phyloP scores from a whole-genome alignment of 30 jellyfish, hydroid and myxozoan genomes.

The Chrysaora quinquecirrha region DNA sequence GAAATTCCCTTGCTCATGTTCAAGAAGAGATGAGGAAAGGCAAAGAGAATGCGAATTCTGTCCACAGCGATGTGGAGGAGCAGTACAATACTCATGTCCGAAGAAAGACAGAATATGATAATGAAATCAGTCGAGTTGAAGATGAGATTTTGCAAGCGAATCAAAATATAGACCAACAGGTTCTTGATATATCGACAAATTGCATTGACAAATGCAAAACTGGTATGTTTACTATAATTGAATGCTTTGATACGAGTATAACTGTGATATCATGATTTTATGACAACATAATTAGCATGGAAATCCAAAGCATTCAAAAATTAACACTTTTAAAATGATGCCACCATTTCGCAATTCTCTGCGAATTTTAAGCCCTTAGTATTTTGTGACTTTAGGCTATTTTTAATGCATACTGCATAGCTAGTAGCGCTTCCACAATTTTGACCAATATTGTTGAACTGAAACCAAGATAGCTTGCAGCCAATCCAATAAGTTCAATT shows the following conservation, averaged over 20 bases:
- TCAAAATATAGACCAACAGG: slow-evolving; percentile 2
- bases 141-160: slow-evolving; percentile 1
- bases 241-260: background rate
- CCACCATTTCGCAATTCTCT: too few relatives aligned
- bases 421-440: too few relatives aligned
- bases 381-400: too few relatives aligned
- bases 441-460: too few relatives aligned
- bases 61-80: background rate
- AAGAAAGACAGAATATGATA: background rate
- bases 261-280: too few relatives aligned
- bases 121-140: slow-evolving; percentile 21
- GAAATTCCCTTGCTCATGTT: slow-evolving; percentile 1
- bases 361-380: too few relatives aligned
- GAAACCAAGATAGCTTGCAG: too few relatives aligned
- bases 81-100: background rate
- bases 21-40: slow-evolving; percentile 25
- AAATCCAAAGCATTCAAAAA: too few relatives aligned
- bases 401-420: too few relatives aligned
- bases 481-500: too few relatives aligned
- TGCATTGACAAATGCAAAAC: slow-evolving; percentile 52
- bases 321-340: too few relatives aligned
- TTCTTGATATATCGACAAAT: slow-evolving; percentile 42
- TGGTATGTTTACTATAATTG: background rate
- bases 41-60: background rate
- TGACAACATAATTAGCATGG: too few relatives aligned